These are phyloP conservation scores for Hypolimnas misippus DNA, from an alignment of 2,888 invertebrate species.

Conservation along the genomic window DNA sequence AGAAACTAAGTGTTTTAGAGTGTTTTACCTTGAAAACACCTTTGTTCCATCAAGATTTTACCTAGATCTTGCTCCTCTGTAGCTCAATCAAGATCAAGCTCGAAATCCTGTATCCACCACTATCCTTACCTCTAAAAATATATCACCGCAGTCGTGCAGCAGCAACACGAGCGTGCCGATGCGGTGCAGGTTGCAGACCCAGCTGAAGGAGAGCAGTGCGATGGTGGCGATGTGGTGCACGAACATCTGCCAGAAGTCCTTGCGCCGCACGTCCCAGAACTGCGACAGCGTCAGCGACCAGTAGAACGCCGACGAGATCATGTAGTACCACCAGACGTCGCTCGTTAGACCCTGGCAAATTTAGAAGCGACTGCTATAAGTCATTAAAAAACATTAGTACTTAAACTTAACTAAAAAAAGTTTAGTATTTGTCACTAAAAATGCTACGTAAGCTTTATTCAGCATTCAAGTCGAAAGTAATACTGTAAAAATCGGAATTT, in stretches of 20 bases:
- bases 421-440: too few relatives aligned
- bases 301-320: slow-evolving; percentile 97
- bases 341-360: slow-evolving; percentile 87
- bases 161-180: slow-evolving; percentile 95
- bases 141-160: slow-evolving; percentile 95
- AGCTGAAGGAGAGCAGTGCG: slow-evolving; percentile 94
- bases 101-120: too few relatives aligned
- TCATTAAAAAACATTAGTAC: too few relatives aligned
- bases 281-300: slow-evolving; percentile 97
- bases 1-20: too few relatives aligned
- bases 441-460: too few relatives aligned
- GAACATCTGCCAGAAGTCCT: slow-evolving; percentile 99
- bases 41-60: too few relatives aligned
- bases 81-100: too few relatives aligned
- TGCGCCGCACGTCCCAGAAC: slow-evolving; percentile 96
- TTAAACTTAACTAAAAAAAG: too few relatives aligned
- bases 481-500: too few relatives aligned
- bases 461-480: too few relatives aligned
- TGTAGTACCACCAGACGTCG: slow-evolving; percentile 98
- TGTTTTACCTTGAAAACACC: too few relatives aligned
- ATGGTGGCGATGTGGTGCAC: slow-evolving; percentile 98
- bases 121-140: slow-evolving; percentile 92
- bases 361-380: background rate
- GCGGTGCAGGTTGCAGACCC: slow-evolving; percentile 96
- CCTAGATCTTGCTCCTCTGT: too few relatives aligned